These are phyloP conservation scores for Tangara arthus DNA, from an alignment of 2,797 vertebrate species.

Conservation along the genomic window DNA sequence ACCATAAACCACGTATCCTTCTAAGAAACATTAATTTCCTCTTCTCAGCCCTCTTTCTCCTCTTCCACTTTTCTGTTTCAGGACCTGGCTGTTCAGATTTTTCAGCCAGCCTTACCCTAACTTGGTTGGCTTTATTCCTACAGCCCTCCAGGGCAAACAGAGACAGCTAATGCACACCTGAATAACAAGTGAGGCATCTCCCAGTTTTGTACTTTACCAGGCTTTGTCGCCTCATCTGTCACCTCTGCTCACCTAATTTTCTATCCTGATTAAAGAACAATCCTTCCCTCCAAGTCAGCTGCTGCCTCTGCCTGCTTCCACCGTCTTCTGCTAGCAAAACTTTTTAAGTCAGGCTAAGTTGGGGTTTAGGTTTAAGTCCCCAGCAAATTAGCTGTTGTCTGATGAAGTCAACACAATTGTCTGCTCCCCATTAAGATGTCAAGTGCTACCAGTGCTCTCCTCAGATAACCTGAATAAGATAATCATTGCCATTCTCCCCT, in stretches of 20 bases:
- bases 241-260: background rate
- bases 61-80: background rate
- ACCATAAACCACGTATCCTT: background rate
- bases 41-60: background rate
- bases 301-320: background rate
- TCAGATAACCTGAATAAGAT: background rate
- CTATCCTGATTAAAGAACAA: background rate
- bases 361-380: background rate
- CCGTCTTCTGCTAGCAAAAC: background rate
- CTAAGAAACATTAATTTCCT: background rate
- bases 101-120: background rate
- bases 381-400: background rate
- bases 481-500: background rate
- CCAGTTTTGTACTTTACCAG: background rate
- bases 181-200: background rate
- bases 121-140: background rate
- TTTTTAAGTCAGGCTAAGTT: background rate
- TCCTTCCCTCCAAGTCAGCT: background rate
- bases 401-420: background rate
- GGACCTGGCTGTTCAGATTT: background rate
- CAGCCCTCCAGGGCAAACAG: background rate
- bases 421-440: background rate
- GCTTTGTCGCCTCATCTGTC: background rate
- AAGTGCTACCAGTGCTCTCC: background rate
- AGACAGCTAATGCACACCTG: background rate